Evolutionary conservation across 2,797 vertebrate genomes (phyloP).

Genomic region (Coreius guichenoti): DNA sequence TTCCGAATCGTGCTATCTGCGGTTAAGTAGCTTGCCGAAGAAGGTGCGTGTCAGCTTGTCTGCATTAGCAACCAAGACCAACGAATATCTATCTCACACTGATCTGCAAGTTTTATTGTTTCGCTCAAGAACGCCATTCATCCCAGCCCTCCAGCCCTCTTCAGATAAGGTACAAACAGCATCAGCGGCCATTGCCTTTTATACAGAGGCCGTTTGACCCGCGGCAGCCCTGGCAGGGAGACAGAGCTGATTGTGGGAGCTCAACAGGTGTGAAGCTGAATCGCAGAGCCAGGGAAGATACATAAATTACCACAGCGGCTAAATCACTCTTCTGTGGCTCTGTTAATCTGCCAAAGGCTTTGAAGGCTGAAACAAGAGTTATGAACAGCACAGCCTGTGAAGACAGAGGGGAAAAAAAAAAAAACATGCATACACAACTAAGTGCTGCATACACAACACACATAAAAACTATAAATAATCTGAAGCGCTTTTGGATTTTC

Average conservation of each 20-base stretch:
- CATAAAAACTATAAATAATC: not conserved
- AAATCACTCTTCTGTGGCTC: slow-evolving; percentile 69
- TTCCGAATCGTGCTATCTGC: slow-evolving; percentile 61
- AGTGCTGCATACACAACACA: slow-evolving; percentile 10
- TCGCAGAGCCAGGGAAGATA: slow-evolving; percentile 67
- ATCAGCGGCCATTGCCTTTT: slow-evolving; percentile 51
- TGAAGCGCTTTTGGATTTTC: not conserved
- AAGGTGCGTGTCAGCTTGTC: slow-evolving; percentile 53
- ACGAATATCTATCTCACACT: slow-evolving; percentile 71
- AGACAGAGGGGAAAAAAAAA: not conserved
- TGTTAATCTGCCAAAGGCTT: slow-evolving; percentile 78
- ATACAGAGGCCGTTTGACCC: slow-evolving; percentile 57
- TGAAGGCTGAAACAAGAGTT: slow-evolving; percentile 72
- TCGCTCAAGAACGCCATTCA: slow-evolving; percentile 62
- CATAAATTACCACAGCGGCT: slow-evolving; percentile 76
- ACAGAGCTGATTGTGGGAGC: slow-evolving; percentile 65
- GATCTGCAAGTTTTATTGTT: slow-evolving; percentile 65
- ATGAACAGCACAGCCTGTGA: slow-evolving; percentile 62
- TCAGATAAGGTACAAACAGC: slow-evolving; percentile 54
- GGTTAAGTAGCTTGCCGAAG: slow-evolving; percentile 67
- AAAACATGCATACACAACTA: slow-evolving; percentile 40
- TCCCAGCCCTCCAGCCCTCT: slow-evolving; percentile 54
- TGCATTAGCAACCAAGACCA: slow-evolving; percentile 70
- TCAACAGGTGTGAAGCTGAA: slow-evolving; percentile 77
- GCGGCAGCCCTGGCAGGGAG: slow-evolving; percentile 62